Conservation (phyloP, 2,888 invertebrate species). For the Stenchaetothrips biformis region DNA sequence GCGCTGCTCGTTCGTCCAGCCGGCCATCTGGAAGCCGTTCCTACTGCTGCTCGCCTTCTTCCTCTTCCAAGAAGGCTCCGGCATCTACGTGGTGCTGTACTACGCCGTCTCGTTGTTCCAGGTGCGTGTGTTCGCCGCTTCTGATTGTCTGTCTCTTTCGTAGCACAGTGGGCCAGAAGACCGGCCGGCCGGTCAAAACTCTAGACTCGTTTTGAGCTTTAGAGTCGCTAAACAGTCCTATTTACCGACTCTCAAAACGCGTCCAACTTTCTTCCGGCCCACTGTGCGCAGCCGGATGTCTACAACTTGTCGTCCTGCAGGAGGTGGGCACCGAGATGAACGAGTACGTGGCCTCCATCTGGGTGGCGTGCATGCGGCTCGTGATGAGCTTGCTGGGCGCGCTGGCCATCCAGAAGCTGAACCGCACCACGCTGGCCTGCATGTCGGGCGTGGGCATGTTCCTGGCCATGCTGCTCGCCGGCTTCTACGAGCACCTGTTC, state of each 20-base stretch:
- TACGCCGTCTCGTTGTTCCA: constrained; percentile 68
- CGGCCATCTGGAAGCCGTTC: constrained; percentile 63
- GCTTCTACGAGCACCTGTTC: constrained; percentile 40
- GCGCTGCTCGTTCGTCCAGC: constrained; percentile 49
- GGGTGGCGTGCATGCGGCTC: constrained; percentile 61
- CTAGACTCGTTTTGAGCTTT: too few species aligned
- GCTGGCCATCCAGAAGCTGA: constrained; percentile 59
- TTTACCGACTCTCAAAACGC: too few species aligned
- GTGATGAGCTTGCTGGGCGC: constrained; percentile 64
- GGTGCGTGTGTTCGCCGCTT: background rate
- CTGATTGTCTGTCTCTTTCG: background rate
- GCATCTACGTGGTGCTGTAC: constrained; percentile 66
- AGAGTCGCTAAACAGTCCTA: too few species aligned
- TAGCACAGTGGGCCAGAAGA: background rate
- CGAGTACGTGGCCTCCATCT: constrained; percentile 64
- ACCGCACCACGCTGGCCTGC: constrained; percentile 59
- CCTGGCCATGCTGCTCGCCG: constrained; percentile 52
- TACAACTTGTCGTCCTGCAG: background rate
- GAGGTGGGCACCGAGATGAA: constrained; percentile 61
- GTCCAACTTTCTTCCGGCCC: too few species aligned
- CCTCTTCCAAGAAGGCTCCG: constrained; percentile 65
- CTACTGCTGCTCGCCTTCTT: constrained; percentile 60
- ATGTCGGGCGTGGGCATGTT: constrained; percentile 62
- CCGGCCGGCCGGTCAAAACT: too few species aligned
- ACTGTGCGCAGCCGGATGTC: background rate